phyloP scores from a whole-genome alignment of 2,888 invertebrate genomes.

The Phorcus lineatus region DNA sequence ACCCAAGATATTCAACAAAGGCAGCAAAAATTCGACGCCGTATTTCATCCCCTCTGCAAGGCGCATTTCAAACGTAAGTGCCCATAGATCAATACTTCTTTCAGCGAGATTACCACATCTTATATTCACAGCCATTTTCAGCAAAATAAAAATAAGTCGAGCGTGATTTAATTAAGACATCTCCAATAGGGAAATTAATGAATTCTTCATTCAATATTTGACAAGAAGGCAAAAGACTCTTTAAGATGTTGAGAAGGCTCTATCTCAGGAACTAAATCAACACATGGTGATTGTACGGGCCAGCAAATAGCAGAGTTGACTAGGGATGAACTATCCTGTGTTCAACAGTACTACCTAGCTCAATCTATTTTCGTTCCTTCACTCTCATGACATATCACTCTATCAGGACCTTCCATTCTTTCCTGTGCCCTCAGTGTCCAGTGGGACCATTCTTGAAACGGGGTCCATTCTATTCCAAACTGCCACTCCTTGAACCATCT shows the following conservation, averaged over 20 bases:
- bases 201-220: slow-evolving; percentile 4
- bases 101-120: neutral
- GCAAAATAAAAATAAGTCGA: neutral
- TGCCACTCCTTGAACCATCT: too few species aligned
- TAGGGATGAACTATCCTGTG: too few species aligned
- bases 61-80: slow-evolving; percentile 16
- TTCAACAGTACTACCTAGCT: too few species aligned
- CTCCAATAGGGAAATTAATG: slow-evolving; percentile 2
- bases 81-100: neutral
- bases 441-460: too few species aligned
- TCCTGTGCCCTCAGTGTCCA: too few species aligned
- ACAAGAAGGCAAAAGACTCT: slow-evolving; percentile 10
- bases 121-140: slow-evolving; percentile 12
- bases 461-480: too few species aligned
- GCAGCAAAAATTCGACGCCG: slow-evolving; percentile 15
- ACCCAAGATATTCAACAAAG: slow-evolving; percentile 23
- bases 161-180: slow-evolving; percentile 10
- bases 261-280: neutral
- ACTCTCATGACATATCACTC: too few species aligned
- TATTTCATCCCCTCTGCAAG: slow-evolving; percentile 18
- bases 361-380: too few species aligned
- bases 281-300: neutral
- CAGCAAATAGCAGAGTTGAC: too few species aligned
- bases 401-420: too few species aligned
- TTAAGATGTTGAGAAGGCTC: neutral